Percentiles rank a stretch among this genome's conserved stretches.
These are phyloP conservation scores for Melieria crassipennis DNA, from an alignment of 2,888 invertebrate genomes.

Conservation along the genomic window DNA sequence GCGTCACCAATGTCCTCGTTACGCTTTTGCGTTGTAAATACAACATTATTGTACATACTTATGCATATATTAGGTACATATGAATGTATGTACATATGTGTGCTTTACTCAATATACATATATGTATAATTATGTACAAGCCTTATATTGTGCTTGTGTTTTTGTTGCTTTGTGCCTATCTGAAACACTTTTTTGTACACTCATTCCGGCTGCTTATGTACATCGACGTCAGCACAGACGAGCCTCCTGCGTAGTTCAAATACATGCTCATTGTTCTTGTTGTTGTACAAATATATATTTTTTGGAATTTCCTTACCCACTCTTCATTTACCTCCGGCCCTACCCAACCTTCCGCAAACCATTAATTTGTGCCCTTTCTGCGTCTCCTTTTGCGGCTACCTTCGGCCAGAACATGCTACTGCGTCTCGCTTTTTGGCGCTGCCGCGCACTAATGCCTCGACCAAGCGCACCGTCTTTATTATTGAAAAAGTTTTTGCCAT, in stretches of 20 bases:
- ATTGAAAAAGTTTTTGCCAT: no score
- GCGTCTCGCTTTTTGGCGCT: neutral
- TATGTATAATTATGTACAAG: conserved; percentile 2
- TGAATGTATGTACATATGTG: no score
- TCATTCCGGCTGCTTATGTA: no score
- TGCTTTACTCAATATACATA: no score
- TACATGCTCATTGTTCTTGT: neutral
- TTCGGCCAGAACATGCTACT: neutral
- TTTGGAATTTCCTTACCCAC: neutral
- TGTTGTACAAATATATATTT: neutral
- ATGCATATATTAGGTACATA: neutral
- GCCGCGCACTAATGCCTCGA: no score
- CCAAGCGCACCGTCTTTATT: no score
- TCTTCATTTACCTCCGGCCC: neutral
- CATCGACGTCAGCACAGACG: conserved; percentile 43
- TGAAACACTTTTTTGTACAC: conserved; percentile 13
- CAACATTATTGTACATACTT: conserved; percentile 23
- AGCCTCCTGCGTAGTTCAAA: conserved; percentile 38
- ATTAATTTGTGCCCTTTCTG: neutral
- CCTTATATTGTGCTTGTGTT: conserved; percentile 1
- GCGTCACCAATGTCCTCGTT: conserved; percentile 23
- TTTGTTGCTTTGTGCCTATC: neutral
- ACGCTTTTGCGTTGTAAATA: neutral
- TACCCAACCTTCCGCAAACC: neutral
- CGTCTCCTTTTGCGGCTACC: neutral